Conservation (phyloP, 2,113 vertebrate genomes). For the Globicephala melas region DNA sequence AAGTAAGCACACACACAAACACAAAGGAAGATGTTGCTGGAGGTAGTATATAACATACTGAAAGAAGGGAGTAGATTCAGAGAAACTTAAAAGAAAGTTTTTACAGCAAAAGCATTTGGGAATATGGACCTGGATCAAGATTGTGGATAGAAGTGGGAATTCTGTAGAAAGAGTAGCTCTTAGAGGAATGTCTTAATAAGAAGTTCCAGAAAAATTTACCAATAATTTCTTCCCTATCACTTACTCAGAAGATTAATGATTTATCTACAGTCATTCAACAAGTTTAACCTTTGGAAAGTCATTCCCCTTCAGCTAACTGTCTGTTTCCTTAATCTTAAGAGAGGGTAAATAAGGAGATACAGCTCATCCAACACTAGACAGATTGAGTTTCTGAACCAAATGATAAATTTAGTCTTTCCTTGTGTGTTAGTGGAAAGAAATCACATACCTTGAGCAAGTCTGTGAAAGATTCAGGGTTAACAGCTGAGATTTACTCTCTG, state of each 20-base stretch:
- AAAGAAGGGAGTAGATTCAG: background rate
- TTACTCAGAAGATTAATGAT: background rate
- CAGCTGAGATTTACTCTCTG: slow-evolving; percentile 54
- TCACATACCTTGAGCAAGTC: slow-evolving; percentile 40
- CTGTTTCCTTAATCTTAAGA: slow-evolving; percentile 51
- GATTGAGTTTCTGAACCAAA: slow-evolving; percentile 59
- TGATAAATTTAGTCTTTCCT: slow-evolving; percentile 61
- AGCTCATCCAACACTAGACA: slow-evolving; percentile 48
- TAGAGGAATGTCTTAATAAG: background rate
- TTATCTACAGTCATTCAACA: slow-evolving; percentile 10
- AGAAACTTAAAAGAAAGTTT: background rate
- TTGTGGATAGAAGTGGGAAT: background rate
- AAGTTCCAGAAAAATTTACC: background rate
- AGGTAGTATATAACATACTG: background rate
- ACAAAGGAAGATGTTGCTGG: background rate
- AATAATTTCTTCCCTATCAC: background rate
- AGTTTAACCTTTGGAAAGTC: slow-evolving; percentile 60
- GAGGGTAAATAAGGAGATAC: slow-evolving; percentile 47
- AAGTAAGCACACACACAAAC: background rate
- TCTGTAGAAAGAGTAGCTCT: background rate
- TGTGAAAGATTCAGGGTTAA: slow-evolving; percentile 56
- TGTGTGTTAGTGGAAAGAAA: slow-evolving; percentile 47
- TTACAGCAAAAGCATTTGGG: background rate
- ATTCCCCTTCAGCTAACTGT: slow-evolving; percentile 45
- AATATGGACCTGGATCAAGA: background rate